Conservation (phyloP, 2,888 invertebrate genomes). For the Ennomos quercinarius region DNA sequence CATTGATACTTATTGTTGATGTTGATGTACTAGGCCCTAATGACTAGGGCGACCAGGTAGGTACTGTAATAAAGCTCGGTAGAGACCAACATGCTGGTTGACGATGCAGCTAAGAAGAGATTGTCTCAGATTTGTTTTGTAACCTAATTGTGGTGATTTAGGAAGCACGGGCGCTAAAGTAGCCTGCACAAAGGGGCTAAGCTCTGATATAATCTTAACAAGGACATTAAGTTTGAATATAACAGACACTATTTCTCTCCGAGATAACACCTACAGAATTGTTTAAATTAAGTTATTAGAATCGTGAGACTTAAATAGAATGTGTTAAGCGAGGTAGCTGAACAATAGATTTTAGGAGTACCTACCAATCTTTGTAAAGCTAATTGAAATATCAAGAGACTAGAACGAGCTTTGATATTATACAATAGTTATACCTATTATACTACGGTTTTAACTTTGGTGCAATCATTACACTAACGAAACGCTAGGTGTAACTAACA, state of each 20-base stretch:
- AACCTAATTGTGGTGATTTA: conserved; percentile 61
- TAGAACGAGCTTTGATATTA: conserved; percentile 11
- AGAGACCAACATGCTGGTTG: not conserved
- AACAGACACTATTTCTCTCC: conserved; percentile 61
- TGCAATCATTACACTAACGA: too few species aligned
- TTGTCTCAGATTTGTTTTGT: conserved; percentile 54
- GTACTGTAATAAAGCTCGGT: too few species aligned
- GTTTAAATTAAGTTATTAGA: conserved; percentile 58
- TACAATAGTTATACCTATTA: not conserved
- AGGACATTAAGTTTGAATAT: conserved; percentile 62
- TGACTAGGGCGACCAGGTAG: too few species aligned
- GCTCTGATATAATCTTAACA: conserved; percentile 62
- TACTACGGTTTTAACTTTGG: too few species aligned
- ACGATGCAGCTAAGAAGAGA: conserved; percentile 35
- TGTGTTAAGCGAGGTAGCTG: conserved; percentile 32
- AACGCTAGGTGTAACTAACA: too few species aligned
- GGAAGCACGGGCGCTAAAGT: conserved; percentile 53
- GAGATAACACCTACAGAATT: conserved; percentile 58
- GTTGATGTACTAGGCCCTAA: too few species aligned
- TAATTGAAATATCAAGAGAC: conserved; percentile 39
- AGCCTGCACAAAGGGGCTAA: conserved; percentile 58
- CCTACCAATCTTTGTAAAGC: conserved; percentile 19
- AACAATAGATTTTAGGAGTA: conserved; percentile 39
- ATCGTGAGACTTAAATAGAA: conserved; percentile 37
- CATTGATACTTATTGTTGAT: too few species aligned